These are phyloP conservation scores for Cuculus canorus DNA, from an alignment of 2,797 vertebrate genomes.

Conservation along the genomic window DNA sequence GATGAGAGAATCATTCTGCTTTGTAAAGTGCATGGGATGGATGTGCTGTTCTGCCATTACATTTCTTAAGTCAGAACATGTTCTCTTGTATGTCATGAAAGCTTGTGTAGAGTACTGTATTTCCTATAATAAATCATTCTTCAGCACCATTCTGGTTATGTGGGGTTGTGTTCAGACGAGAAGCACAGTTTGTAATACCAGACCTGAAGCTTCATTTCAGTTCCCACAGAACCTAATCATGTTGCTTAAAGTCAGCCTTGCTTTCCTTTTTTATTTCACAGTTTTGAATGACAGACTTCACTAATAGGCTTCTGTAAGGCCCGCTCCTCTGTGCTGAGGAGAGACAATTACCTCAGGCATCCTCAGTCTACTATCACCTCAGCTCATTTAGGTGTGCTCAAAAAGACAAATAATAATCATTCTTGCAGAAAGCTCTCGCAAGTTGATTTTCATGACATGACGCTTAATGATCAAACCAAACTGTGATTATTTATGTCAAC, in stretches of 20 bases:
- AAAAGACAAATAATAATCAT: slow-evolving; percentile 56
- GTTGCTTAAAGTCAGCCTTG: slow-evolving; percentile 33
- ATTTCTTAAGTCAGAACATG: neutral
- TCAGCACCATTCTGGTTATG: slow-evolving; percentile 27
- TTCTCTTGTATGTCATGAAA: neutral
- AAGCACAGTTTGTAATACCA: slow-evolving; percentile 42
- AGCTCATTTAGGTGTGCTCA: slow-evolving; percentile 49
- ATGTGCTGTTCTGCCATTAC: neutral
- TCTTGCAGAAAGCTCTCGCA: slow-evolving; percentile 47
- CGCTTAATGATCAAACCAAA: slow-evolving; percentile 48
- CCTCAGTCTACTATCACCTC: neutral
- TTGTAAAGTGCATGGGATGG: neutral
- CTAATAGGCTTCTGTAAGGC: slow-evolving; percentile 46
- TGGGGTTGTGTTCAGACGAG: slow-evolving; percentile 58
- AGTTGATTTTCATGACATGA: slow-evolving; percentile 55
- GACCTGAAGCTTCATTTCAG: slow-evolving; percentile 35
- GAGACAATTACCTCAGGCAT: slow-evolving; percentile 50
- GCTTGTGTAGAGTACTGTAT: neutral
- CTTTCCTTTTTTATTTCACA: slow-evolving; percentile 52
- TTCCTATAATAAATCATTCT: neutral
- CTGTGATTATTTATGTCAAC: slow-evolving; percentile 58
- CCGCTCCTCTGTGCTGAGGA: neutral
- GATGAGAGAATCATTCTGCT: neutral
- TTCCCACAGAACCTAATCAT: slow-evolving; percentile 46
- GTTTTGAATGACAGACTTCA: slow-evolving; percentile 67